Base-by-base conservation (phyloP, 2,113 vertebrate species). In the Megaptera novaeangliae region DNA sequence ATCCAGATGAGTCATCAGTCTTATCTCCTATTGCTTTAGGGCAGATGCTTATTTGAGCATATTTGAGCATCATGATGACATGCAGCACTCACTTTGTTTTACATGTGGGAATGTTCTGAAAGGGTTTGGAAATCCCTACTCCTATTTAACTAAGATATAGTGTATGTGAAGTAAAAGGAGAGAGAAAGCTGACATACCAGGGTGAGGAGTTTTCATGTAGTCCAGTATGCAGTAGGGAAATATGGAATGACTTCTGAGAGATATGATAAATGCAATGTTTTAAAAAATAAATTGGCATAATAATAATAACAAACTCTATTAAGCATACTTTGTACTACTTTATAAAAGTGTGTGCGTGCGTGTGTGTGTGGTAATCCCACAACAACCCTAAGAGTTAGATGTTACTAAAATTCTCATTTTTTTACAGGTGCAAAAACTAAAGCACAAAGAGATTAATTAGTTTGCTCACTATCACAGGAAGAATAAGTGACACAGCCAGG, bases 1-100 rank as follows among this genome's bases (percentile, higher is more conserved):
- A 99, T 99, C 99, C 99, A 75, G 0, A 0, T 0, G 52, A 89
- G 44, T 46, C n/a, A 74, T 36, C 8, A 25, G 44, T 72, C 15
- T 72, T n/a, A 31, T 72, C 17, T 72, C 14, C 31, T 61, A n/a
- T 74, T 61, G 52, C 20, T 59, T 44, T 25, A 18, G 75, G 1
- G 49, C 36, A 80, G 20, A 69, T 91, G 49, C 55, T 57, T 74
- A 36, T 88, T 44, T 88, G 86, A 41, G 39, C 80, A 31, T 44
- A 63, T 63, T 31, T 83, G 27, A 88, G 36, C 36, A 74, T 44
- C 68, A 88, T 74, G 36, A 59, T 74, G 69, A 88, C 29, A 72
- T 10, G n/a, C 29, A 88, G 18, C 85, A 88, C 29, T 59, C 52
- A 74, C 74, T 59, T 74, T 74, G 23, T 29, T 81, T 59, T 39